Evolutionary conservation across 2,113 vertebrate species (phyloP).

Genomic region (Oncorhynchus gorbuscha): DNA sequence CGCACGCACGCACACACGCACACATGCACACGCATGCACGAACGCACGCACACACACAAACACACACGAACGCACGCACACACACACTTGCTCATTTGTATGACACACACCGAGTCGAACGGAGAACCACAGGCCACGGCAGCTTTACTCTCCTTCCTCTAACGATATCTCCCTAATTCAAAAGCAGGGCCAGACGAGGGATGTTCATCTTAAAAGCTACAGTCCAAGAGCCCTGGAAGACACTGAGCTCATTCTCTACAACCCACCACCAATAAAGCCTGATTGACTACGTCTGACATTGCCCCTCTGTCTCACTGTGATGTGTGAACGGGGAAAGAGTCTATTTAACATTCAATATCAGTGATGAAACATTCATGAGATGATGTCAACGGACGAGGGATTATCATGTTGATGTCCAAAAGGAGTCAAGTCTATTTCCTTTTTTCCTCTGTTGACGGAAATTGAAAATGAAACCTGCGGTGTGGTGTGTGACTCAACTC

Average conservation of each 20-base stretch:
- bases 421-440: too few species aligned
- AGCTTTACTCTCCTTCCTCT: conserved; percentile 14
- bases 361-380: not conserved
- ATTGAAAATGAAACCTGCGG: not conserved
- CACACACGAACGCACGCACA: too few species aligned
- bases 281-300: not conserved
- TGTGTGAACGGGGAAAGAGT: conserved; percentile 1
- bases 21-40: too few species aligned
- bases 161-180: not conserved
- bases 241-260: not conserved
- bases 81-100: too few species aligned
- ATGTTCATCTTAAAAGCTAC: conserved; percentile 8
- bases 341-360: conserved; percentile 3
- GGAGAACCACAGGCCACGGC: conserved; percentile 25
- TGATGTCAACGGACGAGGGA: not conserved
- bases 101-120: not conserved
- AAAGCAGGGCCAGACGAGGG: too few species aligned
- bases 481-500: not conserved
- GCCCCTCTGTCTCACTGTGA: not conserved
- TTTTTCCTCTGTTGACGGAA: not conserved
- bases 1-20: too few species aligned
- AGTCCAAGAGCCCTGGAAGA: conserved; percentile 3
- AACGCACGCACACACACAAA: too few species aligned
- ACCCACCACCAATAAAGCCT: not conserved
- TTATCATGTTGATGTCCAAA: not conserved